A percentile compares a stretch with the other conserved stretches of the same genome.
Evolutionary conservation across 2,113 vertebrate genomes (phyloP).

Genomic region (Nothocercus nigrocapillus): DNA sequence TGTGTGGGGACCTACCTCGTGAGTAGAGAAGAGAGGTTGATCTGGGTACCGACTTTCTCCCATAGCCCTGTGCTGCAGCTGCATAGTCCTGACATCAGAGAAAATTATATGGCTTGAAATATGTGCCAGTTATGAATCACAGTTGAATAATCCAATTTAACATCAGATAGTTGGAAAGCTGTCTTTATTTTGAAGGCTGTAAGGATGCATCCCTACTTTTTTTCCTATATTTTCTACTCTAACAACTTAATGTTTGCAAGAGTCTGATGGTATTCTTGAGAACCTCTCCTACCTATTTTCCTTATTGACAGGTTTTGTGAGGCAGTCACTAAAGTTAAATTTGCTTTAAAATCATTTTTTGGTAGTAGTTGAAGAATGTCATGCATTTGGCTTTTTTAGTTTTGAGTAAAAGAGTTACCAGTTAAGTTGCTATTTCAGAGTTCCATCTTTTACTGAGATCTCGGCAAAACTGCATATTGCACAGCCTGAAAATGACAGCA

Average conservation of each 20-base stretch:
- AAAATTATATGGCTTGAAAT: neutral
- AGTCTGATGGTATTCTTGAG: neutral
- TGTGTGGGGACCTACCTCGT: neutral
- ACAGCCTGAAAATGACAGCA: constrained; percentile 81
- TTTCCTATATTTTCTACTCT: neutral
- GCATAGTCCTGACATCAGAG: neutral
- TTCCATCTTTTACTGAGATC: constrained; percentile 87
- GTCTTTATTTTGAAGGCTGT: constrained; percentile 9
- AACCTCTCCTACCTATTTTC: neutral
- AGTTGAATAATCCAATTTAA: neutral
- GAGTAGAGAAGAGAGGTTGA: neutral
- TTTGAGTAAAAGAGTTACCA: neutral
- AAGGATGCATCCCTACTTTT: neutral
- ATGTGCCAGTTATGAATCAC: fast-evolving
- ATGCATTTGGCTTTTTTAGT: neutral
- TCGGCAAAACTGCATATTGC: constrained; percentile 90
- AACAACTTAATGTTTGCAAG: neutral
- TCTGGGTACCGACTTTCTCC: neutral
- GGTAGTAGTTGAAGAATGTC: neutral
- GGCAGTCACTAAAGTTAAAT: neutral
- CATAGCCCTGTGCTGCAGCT: neutral
- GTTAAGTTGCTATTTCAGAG: constrained; percentile 69
- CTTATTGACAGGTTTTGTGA: neutral
- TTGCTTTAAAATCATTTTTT: neutral
- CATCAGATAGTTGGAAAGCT: neutral